Evolutionary conservation across 2,797 vertebrate species (phyloP), one percentile per base, ranked within the genome.

Genomic region (Characodon lateralis): DNA sequence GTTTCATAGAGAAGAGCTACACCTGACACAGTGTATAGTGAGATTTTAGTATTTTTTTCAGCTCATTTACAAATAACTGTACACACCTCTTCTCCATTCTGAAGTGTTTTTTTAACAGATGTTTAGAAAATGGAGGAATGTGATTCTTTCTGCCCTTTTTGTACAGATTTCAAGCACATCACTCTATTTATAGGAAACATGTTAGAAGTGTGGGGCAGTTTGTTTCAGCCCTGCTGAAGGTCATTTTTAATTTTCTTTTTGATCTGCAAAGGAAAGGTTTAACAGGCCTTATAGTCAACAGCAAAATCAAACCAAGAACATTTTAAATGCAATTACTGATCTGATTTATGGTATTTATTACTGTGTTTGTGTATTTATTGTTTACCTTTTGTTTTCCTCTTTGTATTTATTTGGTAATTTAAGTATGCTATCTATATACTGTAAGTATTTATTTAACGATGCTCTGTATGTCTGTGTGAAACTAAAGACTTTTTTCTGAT

Each of bases 161-260:
- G 94, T 96, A 96, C 93, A 95, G 93, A 95, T 94, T 93, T 94
- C 94, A 96, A 96, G 95, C 95, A 96, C 96, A 96, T 92, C 80
- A 85, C 94, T 93, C 89, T 93, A 92, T 94, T 94, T 94, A 89
- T 94, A 93, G 92, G 65, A 85, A 88, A 84, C 89, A 88, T 85
- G 83, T 91, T 89, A 91, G 90, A 85, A 89, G 91, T 72, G 84
- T 65, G 78, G 91, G 91, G 89, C 91, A 28, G 88, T 92, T 90
- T 91, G 81, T 93, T 91, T 87, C 86, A 83, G 92, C 90, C 92
- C 93, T 58, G 90, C 91, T 87, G 84, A 90, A 89, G 87, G 88
- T 92, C 87, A 86, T 92, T 91, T 81, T 92, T 43, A 68, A 68
- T 24, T 68, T 68, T 43, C 20, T 35, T 91, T 93, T 73, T 88